Evolutionary conservation across 2,113 vertebrate genomes (phyloP).

Genomic region (Nibea coibor): DNA sequence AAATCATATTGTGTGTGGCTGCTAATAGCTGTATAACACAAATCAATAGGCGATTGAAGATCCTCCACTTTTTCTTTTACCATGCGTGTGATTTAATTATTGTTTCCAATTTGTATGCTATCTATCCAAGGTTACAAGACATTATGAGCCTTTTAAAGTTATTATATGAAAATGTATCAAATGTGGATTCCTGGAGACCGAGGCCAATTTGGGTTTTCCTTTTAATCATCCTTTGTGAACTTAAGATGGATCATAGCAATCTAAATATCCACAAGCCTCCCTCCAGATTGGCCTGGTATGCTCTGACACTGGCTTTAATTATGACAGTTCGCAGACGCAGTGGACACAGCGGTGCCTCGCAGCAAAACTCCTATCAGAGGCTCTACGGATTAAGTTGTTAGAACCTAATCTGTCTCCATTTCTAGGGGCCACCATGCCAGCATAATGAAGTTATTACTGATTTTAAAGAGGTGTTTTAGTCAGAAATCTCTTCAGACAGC

Average conservation of each 20-base stretch:
- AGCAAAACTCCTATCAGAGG: slow-evolving; percentile 54
- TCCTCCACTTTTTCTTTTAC: too few relatives aligned
- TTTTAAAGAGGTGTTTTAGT: neutral
- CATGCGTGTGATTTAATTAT: neutral
- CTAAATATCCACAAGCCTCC: neutral
- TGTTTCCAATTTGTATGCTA: neutral
- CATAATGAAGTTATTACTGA: neutral
- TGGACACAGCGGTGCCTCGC: slow-evolving; percentile 28
- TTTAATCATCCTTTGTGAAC: slow-evolving; percentile 2
- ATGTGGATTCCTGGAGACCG: neutral
- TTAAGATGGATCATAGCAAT: slow-evolving; percentile 20
- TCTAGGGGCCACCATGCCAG: slow-evolving; percentile 1
- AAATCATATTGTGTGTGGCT: neutral
- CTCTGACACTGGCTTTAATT: slow-evolving; percentile 35
- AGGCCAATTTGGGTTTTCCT: neutral
- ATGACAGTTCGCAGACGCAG: slow-evolving; percentile 44
- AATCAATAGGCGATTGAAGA: neutral
- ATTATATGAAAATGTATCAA: neutral
- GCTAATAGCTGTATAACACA: neutral
- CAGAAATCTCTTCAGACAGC: neutral
- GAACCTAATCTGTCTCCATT: slow-evolving; percentile 50
- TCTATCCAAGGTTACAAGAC: neutral
- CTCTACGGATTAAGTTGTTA: slow-evolving; percentile 68
- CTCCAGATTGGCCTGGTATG: slow-evolving; percentile 2
- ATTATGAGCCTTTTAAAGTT: neutral